Conservation (phyloP, 1,140 invertebrate species). For the Whitmania pigra region DNA sequence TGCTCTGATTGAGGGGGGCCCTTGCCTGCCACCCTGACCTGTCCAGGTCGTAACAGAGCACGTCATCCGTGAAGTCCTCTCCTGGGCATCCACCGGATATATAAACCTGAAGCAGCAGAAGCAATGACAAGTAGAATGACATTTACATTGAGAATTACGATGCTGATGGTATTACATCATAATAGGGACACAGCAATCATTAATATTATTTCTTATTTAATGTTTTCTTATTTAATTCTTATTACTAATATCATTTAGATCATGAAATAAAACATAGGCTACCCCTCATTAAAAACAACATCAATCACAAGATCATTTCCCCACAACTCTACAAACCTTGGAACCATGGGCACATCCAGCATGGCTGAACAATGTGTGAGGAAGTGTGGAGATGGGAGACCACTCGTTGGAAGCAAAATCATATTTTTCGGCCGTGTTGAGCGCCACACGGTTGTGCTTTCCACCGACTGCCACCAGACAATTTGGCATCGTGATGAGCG, state of each 20-base stretch:
- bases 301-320: not conserved
- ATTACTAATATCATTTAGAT: too few species aligned
- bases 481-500: constrained; percentile 20
- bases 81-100: constrained; percentile 24
- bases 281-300: not conserved
- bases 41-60: constrained; percentile 21
- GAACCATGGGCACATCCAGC: constrained; percentile 22
- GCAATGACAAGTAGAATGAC: too few species aligned
- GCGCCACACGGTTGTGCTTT: constrained; percentile 24
- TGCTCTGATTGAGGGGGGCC: constrained; percentile 24
- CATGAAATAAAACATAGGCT: too few species aligned
- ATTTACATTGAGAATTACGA: too few species aligned
- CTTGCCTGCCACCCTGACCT: constrained; percentile 22
- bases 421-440: constrained; percentile 24
- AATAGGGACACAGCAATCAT: too few species aligned
- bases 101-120: not conserved
- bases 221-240: too few species aligned
- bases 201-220: too few species aligned
- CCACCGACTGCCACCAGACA: constrained; percentile 24
- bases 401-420: constrained; percentile 25
- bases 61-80: constrained; percentile 25
- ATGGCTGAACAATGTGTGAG: constrained; percentile 23
- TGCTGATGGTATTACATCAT: too few species aligned
- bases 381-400: constrained; percentile 19
- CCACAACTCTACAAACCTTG: constrained; percentile 19